Conservation (phyloP, 2,113 vertebrate genomes). For the Hucho hucho region DNA sequence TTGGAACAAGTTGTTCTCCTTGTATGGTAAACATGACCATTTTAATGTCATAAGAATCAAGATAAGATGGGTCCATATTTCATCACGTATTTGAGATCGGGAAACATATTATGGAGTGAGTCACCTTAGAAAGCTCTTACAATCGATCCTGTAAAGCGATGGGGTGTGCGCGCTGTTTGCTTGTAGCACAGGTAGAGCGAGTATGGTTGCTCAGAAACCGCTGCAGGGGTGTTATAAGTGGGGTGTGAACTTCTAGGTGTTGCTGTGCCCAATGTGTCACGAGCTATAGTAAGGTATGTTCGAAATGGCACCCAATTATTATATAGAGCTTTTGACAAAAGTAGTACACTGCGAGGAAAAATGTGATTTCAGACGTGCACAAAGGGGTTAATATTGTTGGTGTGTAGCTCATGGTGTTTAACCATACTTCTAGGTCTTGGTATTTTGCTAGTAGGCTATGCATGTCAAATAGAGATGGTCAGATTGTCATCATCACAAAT, state of each 20-base stretch:
- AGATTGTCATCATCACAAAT: too few species aligned
- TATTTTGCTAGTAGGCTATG: too few species aligned
- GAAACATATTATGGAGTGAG: constrained; percentile 53
- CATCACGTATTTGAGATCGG: constrained; percentile 29
- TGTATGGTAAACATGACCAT: too few species aligned
- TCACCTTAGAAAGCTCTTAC: constrained; percentile 71
- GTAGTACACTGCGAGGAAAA: too few species aligned
- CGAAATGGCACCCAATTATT: too few species aligned
- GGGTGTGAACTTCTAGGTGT: constrained; percentile 66
- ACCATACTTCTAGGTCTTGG: too few species aligned
- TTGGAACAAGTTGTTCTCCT: too few species aligned
- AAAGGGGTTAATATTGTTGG: too few species aligned
- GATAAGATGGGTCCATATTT: constrained; percentile 6
- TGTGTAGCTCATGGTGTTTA: too few species aligned
- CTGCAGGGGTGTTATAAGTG: constrained; percentile 69
- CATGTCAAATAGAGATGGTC: too few species aligned
- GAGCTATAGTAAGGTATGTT: not conserved
- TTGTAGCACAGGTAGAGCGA: constrained; percentile 80
- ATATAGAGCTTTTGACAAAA: too few species aligned
- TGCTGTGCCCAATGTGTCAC: constrained; percentile 26
- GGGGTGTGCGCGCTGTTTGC: constrained; percentile 66
- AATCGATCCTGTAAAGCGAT: constrained; percentile 66
- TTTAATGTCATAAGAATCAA: not conserved
- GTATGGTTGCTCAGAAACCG: constrained; percentile 79
- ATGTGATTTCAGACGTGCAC: too few species aligned